Conservation (phyloP, 2,888 invertebrate species). For the Pachymerium ferrugineum region DNA sequence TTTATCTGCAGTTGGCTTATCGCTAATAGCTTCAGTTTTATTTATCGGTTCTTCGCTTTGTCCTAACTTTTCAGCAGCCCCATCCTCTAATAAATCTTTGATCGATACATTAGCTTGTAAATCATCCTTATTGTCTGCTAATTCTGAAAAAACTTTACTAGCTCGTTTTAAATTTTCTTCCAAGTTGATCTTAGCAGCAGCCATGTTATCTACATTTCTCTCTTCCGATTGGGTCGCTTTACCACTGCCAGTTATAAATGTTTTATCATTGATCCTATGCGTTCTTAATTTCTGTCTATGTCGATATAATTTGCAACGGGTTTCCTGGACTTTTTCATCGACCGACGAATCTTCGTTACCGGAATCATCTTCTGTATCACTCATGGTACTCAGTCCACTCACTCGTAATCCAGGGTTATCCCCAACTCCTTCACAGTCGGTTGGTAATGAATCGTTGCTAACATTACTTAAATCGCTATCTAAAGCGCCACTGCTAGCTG, state of each 20-base stretch:
- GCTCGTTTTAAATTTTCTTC: neutral
- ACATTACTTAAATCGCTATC: constrained; percentile 44
- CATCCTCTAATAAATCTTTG: neutral
- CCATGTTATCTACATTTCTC: neutral
- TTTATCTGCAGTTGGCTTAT: neutral
- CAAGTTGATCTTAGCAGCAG: neutral
- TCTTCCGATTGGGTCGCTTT: neutral
- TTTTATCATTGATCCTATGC: neutral
- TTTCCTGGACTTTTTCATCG: constrained; percentile 36
- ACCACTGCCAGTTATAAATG: neutral
- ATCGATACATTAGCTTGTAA: neutral
- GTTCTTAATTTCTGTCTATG: constrained; percentile 29
- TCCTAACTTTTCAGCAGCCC: neutral
- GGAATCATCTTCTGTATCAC: constrained; percentile 35
- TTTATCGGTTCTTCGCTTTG: neutral
- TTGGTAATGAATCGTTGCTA: constrained; percentile 42
- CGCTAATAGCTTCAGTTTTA: neutral
- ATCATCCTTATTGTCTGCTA: neutral
- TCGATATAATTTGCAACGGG: constrained; percentile 35
- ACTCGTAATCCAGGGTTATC: constrained; percentile 5
- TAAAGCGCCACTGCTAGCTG: constrained; percentile 28
- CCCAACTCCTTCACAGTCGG: constrained; percentile 35
- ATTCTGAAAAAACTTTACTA: neutral
- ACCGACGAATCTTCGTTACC: constrained; percentile 36
- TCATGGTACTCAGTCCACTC: constrained; percentile 35